These are phyloP conservation scores for Eretmochelys imbricata DNA, from an alignment of 2,113 vertebrate genomes.

Conservation along the genomic window DNA sequence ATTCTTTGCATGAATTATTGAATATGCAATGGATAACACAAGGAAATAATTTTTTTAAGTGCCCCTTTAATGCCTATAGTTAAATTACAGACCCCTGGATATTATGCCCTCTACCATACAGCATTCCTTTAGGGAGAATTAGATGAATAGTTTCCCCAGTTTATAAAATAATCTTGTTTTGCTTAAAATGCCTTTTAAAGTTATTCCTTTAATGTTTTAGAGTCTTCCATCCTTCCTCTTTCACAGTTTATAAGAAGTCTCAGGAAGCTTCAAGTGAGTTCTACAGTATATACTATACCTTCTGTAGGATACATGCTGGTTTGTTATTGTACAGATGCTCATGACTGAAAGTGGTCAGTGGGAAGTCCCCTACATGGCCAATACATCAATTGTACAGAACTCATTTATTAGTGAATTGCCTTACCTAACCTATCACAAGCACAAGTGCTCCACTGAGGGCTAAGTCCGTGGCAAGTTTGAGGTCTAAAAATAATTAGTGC, in stretches of 20 bases:
- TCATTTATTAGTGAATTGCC: neutral
- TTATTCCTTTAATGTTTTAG: neutral
- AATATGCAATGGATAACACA: neutral
- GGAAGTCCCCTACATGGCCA: neutral
- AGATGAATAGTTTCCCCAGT: neutral
- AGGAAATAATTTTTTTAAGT: neutral
- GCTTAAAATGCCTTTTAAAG: neutral
- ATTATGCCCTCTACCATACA: neutral
- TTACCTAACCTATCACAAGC: neutral
- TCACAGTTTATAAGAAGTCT: neutral
- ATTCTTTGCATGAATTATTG: slow-evolving; percentile 45
- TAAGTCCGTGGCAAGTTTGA: neutral
- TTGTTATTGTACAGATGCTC: neutral
- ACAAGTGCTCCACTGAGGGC: neutral
- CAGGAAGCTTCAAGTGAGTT: neutral
- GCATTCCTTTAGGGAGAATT: slow-evolving; percentile 19
- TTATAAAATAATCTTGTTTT: neutral
- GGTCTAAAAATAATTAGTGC: neutral
- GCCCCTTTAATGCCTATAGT: neutral
- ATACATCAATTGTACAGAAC: neutral
- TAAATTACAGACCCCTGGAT: neutral
- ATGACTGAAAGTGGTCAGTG: neutral
- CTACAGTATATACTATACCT: neutral
- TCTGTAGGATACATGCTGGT: neutral
- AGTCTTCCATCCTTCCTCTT: rapidly evolving